Evolutionary conservation across 2,797 vertebrate species (phyloP).

Genomic region (Clarias laeviceps): DNA sequence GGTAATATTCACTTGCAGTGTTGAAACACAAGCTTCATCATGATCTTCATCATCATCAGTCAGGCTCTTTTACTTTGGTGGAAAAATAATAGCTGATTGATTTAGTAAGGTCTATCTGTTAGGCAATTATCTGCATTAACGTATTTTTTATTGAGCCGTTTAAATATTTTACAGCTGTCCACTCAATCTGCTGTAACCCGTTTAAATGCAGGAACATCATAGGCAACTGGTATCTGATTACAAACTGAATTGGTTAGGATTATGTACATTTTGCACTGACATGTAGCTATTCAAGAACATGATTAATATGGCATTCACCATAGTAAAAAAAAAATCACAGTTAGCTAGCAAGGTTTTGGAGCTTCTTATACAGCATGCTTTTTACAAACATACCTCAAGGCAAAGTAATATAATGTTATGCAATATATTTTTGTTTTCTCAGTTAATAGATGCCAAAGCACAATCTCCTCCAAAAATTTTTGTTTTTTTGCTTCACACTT

Average conservation of each 20-base stretch:
- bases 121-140: not conserved
- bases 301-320: not conserved
- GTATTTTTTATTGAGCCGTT: not conserved
- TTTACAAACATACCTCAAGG: not conserved
- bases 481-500: too few relatives aligned
- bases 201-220: not conserved
- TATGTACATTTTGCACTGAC: not conserved
- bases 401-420: not conserved
- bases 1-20: not conserved
- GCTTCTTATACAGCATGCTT: not conserved
- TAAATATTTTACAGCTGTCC: not conserved
- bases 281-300: not conserved
- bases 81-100: not conserved
- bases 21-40: not conserved
- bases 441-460: not conserved
- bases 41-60: not conserved
- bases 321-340: not conserved
- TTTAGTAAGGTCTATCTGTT: not conserved
- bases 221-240: not conserved
- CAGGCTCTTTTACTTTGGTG: not conserved
- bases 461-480: not conserved
- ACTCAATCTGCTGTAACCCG: not conserved
- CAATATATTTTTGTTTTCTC: not conserved
- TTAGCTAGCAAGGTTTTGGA: not conserved
- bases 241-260: not conserved